phyloP scores from a whole-genome alignment of 2,797 vertebrate species.

The Sebastes minor region DNA sequence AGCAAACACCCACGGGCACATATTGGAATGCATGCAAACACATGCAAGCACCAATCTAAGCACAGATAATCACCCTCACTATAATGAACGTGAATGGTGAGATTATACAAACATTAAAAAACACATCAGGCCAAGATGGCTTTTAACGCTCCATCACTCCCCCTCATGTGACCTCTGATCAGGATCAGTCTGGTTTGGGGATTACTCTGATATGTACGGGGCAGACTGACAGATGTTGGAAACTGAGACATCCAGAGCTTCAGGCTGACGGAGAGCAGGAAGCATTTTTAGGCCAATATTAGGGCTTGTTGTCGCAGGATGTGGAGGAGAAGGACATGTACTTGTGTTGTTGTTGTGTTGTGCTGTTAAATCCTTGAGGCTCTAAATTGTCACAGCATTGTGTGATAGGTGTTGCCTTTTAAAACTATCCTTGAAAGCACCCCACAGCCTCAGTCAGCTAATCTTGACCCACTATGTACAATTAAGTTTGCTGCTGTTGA shows the following conservation, averaged over 20 bases:
- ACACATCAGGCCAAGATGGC: not conserved
- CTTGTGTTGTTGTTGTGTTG: not conserved
- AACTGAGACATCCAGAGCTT: not conserved
- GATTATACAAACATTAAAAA: not conserved
- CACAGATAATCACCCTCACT: not conserved
- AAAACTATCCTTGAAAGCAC: not conserved
- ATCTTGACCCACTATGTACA: not conserved
- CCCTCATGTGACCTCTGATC: not conserved
- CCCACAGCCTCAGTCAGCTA: not conserved
- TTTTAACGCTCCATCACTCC: not conserved
- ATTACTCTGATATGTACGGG: not conserved
- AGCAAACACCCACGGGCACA: not conserved
- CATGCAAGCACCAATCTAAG: not conserved
- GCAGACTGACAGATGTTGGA: not conserved
- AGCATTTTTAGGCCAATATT: not conserved
- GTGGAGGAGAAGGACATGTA: not conserved
- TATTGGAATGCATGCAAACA: not conserved
- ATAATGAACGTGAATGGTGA: not conserved
- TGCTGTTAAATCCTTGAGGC: conserved; percentile 18
- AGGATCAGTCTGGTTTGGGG: not conserved
- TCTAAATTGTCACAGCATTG: conserved; percentile 55
- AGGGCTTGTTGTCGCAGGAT: not conserved
- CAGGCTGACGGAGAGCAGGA: not conserved
- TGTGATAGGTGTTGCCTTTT: conserved; percentile 45
- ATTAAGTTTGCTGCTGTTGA: not conserved